Base-by-base conservation (phyloP, 1,140 invertebrate genomes). In the Papilio polyxenes region DNA sequence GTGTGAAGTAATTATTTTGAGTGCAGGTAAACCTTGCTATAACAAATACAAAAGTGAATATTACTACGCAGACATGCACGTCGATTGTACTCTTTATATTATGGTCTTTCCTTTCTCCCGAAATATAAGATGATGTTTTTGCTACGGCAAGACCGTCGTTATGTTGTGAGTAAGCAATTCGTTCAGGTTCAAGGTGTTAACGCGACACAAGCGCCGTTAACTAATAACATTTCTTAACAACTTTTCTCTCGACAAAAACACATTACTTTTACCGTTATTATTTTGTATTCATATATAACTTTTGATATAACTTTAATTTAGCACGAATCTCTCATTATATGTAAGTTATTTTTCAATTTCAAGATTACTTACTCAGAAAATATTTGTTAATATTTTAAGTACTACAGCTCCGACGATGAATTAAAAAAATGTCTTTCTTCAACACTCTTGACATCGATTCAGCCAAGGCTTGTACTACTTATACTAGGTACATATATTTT, bases 141-240 rank as follows among this genome's bases (percentile, higher is more conserved):
- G 11, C 11, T 72, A 72, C 40, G 65, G 31, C 31, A 72, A 72
- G 31, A 72, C 65, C 13, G 23, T 65, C 62, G 62, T 31, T 37
- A 40, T 72, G 62, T 65, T 65, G 65, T 72, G 65, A 72, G 65
- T 72, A 37, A 37, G 65, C 65, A 72, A 72, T 72, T 81, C 75
- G 82, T 82, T 82, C 82, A 83, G 84, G 83, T 85, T 85, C 84
- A 85, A 85, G 84, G 82, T 83, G 56, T 69, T 74, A 83, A 85
- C 84, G 83, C 83, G 83, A 83, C 74, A 72, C 65, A 72, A 72
- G 65, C 65, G 65, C 65, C 65, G 65, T 72, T 72, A 72, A 72
- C 65, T 72, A 72, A 72, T 72, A 72, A 69, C 65, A 69, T 69
- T 69, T 69, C 65, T 69, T 69, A 69, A 69, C 65, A 69, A 72